Percentiles rank a stretch among this genome's conserved stretches.
These are phyloP conservation scores for Elymnias hypermnestra DNA, from an alignment of 1,140 invertebrate genomes.

Conservation along the genomic window DNA sequence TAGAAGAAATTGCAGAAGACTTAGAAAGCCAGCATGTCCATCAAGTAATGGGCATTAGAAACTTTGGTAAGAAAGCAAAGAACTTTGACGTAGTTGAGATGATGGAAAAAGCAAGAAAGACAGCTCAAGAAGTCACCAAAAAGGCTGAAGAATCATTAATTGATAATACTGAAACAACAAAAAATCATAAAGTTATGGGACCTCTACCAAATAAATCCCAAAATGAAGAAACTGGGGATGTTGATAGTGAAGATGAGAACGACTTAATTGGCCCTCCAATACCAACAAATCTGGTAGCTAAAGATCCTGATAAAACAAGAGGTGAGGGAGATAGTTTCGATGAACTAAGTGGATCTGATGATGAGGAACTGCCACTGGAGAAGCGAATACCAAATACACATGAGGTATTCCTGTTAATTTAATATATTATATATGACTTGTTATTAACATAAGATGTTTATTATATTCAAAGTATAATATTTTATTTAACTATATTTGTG, in stretches of 20 bases:
- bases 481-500: too few relatives aligned
- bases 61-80: constrained; percentile 88
- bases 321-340: constrained; percentile 69
- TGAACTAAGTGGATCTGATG: constrained; percentile 76
- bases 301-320: constrained; percentile 27
- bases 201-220: too few relatives aligned
- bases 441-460: too few relatives aligned
- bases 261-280: constrained; percentile 42
- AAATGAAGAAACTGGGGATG: background rate
- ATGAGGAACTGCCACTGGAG: constrained; percentile 73
- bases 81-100: constrained; percentile 82
- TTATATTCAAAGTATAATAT: too few relatives aligned
- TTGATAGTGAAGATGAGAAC: constrained; percentile 23
- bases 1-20: constrained; percentile 83
- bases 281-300: constrained; percentile 23
- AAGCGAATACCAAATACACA: constrained; percentile 86
- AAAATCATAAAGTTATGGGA: constrained; percentile 6
- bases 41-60: constrained; percentile 84
- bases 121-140: constrained; percentile 52
- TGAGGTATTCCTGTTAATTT: too few relatives aligned
- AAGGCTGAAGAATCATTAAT: constrained; percentile 33
- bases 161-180: constrained; percentile 20
- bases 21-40: constrained; percentile 81
- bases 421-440: too few relatives aligned
- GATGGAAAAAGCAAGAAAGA: constrained; percentile 72